These are phyloP conservation scores for Aleiodes leptofemur DNA, from an alignment of 2,888 invertebrate species.

Conservation along the genomic window DNA sequence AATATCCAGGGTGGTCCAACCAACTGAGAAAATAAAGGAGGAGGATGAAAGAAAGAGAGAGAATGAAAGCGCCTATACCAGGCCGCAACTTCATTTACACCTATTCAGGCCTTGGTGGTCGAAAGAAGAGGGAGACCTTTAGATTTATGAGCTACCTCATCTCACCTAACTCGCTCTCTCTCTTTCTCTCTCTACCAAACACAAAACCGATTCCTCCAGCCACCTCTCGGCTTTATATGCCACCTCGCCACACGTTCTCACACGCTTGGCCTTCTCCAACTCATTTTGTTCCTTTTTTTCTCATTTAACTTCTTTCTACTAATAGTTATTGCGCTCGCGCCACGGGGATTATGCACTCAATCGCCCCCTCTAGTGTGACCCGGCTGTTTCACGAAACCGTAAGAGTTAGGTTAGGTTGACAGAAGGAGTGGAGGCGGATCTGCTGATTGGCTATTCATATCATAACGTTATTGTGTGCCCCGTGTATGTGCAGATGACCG, in stretches of 20 bases:
- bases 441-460: slow-evolving; percentile 31
- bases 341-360: background rate
- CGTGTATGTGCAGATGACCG: background rate
- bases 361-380: background rate
- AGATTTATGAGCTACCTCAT: slow-evolving; percentile 70
- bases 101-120: slow-evolving; percentile 64
- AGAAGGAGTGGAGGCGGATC: background rate
- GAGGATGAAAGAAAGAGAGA: background rate
- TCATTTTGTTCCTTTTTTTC: background rate
- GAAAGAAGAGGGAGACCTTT: slow-evolving; percentile 50
- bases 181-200: slow-evolving; percentile 28
- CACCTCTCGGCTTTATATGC: slow-evolving; percentile 15
- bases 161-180: slow-evolving; percentile 47
- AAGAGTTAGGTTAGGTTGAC: slow-evolving; percentile 12
- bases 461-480: background rate
- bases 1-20: slow-evolving; percentile 51
- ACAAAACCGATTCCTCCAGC: slow-evolving; percentile 27
- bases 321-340: slow-evolving; percentile 14
- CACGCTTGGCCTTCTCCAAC: background rate
- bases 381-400: background rate
- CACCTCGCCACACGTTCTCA: slow-evolving; percentile 16
- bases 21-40: slow-evolving; percentile 4
- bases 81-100: slow-evolving; percentile 74
- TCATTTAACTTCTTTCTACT: background rate
- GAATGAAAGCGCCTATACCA: slow-evolving; percentile 46